A percentile compares a stretch with the other conserved stretches of the same genome.
phyloP scores from a whole-genome alignment of 2,797 vertebrate species.

The Telmatherina bonti region DNA sequence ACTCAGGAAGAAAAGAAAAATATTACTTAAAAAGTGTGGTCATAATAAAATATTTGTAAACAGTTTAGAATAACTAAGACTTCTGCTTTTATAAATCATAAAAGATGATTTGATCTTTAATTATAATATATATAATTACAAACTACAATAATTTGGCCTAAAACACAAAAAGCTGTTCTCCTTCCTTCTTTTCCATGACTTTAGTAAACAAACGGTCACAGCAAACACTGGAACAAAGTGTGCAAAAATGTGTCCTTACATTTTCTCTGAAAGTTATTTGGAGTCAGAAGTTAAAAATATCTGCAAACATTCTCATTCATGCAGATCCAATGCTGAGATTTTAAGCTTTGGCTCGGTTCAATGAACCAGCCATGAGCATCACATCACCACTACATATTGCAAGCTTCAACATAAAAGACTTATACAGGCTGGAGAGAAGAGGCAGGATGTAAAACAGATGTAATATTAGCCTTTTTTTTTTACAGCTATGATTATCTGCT shows the following conservation, averaged over 20 bases:
- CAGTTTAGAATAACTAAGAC: neutral
- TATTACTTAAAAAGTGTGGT: neutral
- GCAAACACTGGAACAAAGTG: neutral
- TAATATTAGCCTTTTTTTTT: no score
- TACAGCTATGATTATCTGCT: no score
- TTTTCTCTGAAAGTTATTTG: neutral
- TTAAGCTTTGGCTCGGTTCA: no score
- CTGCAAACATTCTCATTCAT: no score
- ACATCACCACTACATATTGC: no score
- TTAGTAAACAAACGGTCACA: neutral
- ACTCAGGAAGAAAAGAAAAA: neutral
- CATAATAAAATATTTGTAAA: neutral
- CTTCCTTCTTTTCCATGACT: neutral
- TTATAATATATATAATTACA: neutral
- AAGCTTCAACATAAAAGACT: no score
- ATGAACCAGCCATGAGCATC: no score
- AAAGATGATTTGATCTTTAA: neutral
- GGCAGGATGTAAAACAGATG: no score
- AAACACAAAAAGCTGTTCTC: no score
- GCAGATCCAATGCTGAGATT: no score
- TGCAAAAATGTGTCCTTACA: neutral
- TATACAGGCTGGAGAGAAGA: no score
- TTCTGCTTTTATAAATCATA: neutral
- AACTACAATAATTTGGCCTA: neutral
- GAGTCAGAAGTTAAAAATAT: no score